Evolutionary conservation across 2,888 invertebrate species (phyloP).

Genomic region (Netelia melanura): DNA sequence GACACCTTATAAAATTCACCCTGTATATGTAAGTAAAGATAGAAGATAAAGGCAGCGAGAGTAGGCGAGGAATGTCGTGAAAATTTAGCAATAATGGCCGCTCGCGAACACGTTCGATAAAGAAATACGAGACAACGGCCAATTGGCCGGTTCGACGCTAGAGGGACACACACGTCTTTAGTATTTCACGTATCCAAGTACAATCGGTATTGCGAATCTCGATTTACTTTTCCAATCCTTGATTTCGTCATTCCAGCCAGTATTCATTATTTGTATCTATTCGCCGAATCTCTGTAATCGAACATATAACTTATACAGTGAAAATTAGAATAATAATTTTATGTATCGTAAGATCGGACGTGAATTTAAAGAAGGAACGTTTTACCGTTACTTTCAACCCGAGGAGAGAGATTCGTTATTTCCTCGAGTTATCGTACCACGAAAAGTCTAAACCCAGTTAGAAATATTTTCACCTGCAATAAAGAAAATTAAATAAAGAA

Average conservation of each 20-base stretch:
- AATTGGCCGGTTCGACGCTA: neutral
- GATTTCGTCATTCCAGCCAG: neutral
- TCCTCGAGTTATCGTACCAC: no score
- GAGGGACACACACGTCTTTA: neutral
- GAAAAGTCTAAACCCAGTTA: neutral
- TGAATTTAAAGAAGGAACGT: no score
- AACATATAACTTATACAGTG: no score
- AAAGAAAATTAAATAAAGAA: neutral
- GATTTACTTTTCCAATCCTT: neutral
- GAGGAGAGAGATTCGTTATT: no score
- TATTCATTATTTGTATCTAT: neutral
- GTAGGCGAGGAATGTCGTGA: slow-evolving; percentile 55
- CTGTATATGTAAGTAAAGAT: neutral
- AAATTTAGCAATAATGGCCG: slow-evolving; percentile 54
- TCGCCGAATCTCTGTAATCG: no score
- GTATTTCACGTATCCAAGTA: slow-evolving; percentile 1
- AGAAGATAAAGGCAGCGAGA: slow-evolving; percentile 6
- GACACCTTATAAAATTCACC: no score
- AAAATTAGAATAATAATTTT: no score
- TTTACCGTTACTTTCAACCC: no score
- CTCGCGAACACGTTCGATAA: slow-evolving; percentile 35
- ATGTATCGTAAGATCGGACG: no score
- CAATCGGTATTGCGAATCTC: neutral
- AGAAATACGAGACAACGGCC: slow-evolving; percentile 33
- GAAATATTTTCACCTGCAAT: neutral